Evolutionary conservation across 2,797 vertebrate species (phyloP), one percentile per base, ranked within the genome.

Genomic region (Phoeniculus purpureus): DNA sequence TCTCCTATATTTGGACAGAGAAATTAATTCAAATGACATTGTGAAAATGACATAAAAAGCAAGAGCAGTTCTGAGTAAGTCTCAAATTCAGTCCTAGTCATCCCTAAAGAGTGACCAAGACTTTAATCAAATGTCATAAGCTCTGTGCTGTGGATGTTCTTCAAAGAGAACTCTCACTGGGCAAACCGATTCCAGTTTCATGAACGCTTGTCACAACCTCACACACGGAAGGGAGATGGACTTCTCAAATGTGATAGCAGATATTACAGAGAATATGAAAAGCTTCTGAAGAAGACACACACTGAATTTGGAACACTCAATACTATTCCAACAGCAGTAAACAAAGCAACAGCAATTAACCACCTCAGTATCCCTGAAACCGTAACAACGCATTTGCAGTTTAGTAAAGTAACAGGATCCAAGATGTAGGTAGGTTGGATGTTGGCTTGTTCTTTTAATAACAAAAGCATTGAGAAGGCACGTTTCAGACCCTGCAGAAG

Each of bases 401-500:
- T 93, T 80, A 92, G 78, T 62, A 72, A 93, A 93, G 75, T 85
- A 95, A 75, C 75, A 94, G 76, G 31, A 96, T 89, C 66, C 68
- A 78, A 91, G 67, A 91, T 55, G 64, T 89, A 96, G 95, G 83
- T 95, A 96, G 93, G 51, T 56, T 34, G 10, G 61, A 70, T 12
- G 15, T 76, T 93, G 78, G 59, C 80, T 94, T 94, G 93, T 77
- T 93, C 82, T 83, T 92, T 95, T 96, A 82, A 66, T 95, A 96
- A 96, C 81, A 96, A 79, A 96, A 27, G 19, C 78, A 94, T 15
- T 43, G 64, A 94, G 81, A 93, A 97, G 87, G 91, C 60, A 94
- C 93, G 93, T 96, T 96, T 96, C 90, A 94, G 86, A 90, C 64
- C 8, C 8, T 92, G 90, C n/a, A 26, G 89, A 97, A 94, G 81